These are phyloP conservation scores for Alcedo atthis DNA, from an alignment of 2,797 vertebrate genomes.

Conservation along the genomic window DNA sequence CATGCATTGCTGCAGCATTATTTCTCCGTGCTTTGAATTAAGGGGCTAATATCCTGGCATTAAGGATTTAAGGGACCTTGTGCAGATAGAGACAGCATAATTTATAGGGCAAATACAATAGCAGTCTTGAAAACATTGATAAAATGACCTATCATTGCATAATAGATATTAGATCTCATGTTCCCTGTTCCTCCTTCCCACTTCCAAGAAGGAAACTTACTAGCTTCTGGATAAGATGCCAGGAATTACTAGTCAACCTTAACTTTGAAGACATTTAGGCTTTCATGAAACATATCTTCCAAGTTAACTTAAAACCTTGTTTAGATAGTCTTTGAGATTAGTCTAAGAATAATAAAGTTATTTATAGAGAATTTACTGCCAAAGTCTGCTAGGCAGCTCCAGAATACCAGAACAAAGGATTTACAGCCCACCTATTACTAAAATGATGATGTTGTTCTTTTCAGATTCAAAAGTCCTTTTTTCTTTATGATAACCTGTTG, in stretches of 20 bases:
- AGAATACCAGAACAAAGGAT: slow-evolving; percentile 24
- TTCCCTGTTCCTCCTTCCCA: background rate
- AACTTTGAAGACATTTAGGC: background rate
- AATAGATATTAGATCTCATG: background rate
- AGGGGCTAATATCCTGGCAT: background rate
- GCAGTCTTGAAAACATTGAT: slow-evolving; percentile 33
- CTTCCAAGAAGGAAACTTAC: background rate
- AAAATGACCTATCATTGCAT: slow-evolving; percentile 8
- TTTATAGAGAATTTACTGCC: slow-evolving; percentile 10
- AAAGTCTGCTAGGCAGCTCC: background rate
- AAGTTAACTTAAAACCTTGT: slow-evolving; percentile 2
- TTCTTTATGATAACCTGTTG: background rate
- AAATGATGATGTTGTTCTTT: slow-evolving; percentile 28
- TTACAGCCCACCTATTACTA: slow-evolving; percentile 1
- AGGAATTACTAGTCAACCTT: background rate
- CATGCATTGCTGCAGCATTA: background rate
- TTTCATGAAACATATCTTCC: slow-evolving; percentile 13
- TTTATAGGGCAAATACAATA: slow-evolving; percentile 23
- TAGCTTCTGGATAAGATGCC: background rate
- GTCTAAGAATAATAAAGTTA: slow-evolving; percentile 31
- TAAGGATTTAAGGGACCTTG: slow-evolving; percentile 23
- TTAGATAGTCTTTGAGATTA: slow-evolving; percentile 58
- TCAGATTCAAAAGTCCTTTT: slow-evolving; percentile 3
- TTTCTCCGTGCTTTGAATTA: slow-evolving; percentile 49
- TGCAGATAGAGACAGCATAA: background rate